A percentile compares a stretch with the other conserved stretches of the same genome.
Conservation (phyloP, 2,113 vertebrate genomes). For the Phyllostomus discolor region DNA sequence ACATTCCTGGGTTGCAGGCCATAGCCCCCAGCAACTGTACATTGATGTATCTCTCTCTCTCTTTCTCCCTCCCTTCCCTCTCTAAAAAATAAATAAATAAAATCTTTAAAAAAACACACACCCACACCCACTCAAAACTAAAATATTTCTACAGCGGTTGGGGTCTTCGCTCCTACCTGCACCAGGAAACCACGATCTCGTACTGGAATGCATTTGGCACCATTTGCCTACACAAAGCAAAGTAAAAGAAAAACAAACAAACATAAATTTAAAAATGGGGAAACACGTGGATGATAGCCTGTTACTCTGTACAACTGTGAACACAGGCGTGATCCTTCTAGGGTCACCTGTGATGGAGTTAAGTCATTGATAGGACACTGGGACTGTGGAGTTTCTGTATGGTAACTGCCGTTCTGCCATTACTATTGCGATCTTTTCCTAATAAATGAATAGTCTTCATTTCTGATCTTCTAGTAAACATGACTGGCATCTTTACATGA, state of each 20-base stretch:
- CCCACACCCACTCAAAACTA: not conserved
- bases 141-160: not conserved
- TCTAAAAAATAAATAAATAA: too few relatives aligned
- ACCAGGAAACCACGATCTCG: constrained; percentile 91
- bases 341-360: not conserved
- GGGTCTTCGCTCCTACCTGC: constrained; percentile 82
- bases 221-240: constrained; percentile 84
- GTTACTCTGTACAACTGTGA: not conserved
- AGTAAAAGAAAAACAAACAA: not conserved
- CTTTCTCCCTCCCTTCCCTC: too few relatives aligned
- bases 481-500: not conserved
- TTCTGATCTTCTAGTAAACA: not conserved
- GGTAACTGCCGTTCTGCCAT: not conserved
- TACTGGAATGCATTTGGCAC: constrained; percentile 87
- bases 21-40: too few relatives aligned
- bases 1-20: too few relatives aligned
- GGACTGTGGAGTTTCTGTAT: not conserved
- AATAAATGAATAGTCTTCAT: not conserved
- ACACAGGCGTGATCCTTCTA: not conserved
- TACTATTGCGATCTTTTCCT: not conserved
- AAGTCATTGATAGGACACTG: not conserved
- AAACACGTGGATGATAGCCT: not conserved
- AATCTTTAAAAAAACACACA: too few relatives aligned
- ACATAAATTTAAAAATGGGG: not conserved
- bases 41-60: too few relatives aligned